Conservation (phyloP, 2,797 vertebrate species). For the Pogonophryne albipinna region DNA sequence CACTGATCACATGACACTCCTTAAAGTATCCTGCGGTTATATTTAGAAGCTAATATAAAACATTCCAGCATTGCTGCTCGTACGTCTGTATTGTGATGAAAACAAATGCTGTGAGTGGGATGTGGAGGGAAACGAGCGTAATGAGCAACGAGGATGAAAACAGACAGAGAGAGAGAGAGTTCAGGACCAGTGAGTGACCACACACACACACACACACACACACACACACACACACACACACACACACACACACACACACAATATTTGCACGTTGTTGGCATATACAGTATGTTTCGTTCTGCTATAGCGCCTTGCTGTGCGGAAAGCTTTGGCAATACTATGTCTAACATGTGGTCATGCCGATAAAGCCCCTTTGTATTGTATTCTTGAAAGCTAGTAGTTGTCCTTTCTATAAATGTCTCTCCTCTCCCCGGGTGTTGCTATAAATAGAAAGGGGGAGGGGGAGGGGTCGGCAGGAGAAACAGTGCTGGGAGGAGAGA, state of each 20-base stretch:
- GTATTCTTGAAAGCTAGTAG: not conserved
- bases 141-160: conserved; percentile 54
- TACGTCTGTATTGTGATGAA: conserved; percentile 9
- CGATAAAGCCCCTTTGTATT: too few species aligned
- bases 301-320: too few species aligned
- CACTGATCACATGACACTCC: not conserved
- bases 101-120: conserved; percentile 41
- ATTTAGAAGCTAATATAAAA: conserved; percentile 14
- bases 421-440: conserved; percentile 61
- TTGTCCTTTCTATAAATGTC: conserved; percentile 75
- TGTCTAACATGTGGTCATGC: too few species aligned
- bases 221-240: too few species aligned
- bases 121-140: conserved; percentile 35
- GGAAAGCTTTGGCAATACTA: too few species aligned
- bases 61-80: conserved; percentile 10
- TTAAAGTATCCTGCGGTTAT: conserved; percentile 21
- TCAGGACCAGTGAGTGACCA: too few species aligned
- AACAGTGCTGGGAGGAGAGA: conserved; percentile 58
- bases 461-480: conserved; percentile 60
- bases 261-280: too few species aligned
- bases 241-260: too few species aligned
- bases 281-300: too few species aligned
- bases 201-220: too few species aligned
- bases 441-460: conserved; percentile 82
- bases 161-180: conserved; percentile 47